phyloP scores from a whole-genome alignment of 2,888 invertebrate genomes.

The Tethea ocularis region DNA sequence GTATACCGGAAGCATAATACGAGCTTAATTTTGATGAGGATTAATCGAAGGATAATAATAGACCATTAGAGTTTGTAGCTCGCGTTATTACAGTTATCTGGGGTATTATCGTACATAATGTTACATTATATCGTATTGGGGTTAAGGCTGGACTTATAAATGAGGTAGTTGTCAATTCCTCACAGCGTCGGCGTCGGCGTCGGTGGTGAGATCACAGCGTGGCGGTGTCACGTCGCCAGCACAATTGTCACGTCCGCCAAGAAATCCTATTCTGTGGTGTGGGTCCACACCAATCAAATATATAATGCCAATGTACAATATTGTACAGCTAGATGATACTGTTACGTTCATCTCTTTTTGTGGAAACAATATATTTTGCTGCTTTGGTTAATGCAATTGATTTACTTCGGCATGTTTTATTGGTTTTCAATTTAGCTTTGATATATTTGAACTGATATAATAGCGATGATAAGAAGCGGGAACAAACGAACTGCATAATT shows the following conservation, averaged over 20 bases:
- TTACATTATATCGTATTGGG: slow-evolving; percentile 23
- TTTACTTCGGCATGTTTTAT: background rate
- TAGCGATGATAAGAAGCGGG: background rate
- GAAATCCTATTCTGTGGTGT: slow-evolving; percentile 46
- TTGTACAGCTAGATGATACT: slow-evolving; percentile 20
- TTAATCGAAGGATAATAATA: background rate
- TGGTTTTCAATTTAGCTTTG: background rate
- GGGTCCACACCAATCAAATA: slow-evolving; percentile 42
- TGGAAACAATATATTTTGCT: slow-evolving; percentile 23
- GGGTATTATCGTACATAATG: background rate
- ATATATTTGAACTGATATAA: background rate
- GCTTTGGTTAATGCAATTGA: background rate
- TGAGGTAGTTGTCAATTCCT: slow-evolving; percentile 45
- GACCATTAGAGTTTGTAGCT: background rate
- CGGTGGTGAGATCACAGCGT: slow-evolving; percentile 55
- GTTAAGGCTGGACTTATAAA: slow-evolving; percentile 34
- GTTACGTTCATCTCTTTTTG: slow-evolving; percentile 26
- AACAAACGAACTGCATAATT: too few species aligned
- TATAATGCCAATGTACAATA: slow-evolving; percentile 30
- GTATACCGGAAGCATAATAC: background rate
- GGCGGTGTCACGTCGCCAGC: slow-evolving; percentile 54
- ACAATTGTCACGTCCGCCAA: slow-evolving; percentile 73
- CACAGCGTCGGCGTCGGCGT: slow-evolving; percentile 17
- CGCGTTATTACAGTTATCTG: background rate
- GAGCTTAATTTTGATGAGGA: slow-evolving; percentile 4